Conservation (phyloP, 2,888 invertebrate species). For the Cheilosia vernalis region DNA sequence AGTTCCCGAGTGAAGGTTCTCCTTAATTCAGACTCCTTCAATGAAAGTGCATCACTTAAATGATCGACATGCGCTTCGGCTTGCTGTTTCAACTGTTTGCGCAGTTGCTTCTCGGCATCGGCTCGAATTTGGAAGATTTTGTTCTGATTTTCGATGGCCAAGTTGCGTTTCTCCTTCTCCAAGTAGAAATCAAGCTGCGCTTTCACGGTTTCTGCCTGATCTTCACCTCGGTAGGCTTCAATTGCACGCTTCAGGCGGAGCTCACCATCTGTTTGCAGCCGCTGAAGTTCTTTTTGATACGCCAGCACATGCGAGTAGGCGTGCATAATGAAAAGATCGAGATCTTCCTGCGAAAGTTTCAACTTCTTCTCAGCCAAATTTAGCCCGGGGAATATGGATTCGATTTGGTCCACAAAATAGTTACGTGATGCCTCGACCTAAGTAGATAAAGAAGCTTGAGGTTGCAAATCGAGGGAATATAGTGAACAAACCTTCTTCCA, state of each 20-base stretch:
- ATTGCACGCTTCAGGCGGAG: slow-evolving; percentile 87
- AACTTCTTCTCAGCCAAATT: slow-evolving; percentile 87
- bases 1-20: slow-evolving; percentile 85
- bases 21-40: slow-evolving; percentile 84
- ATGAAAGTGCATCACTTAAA: slow-evolving; percentile 88
- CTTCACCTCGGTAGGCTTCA: slow-evolving; percentile 86
- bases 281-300: slow-evolving; percentile 90
- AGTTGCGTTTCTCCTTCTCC: slow-evolving; percentile 87
- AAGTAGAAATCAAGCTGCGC: slow-evolving; percentile 88
- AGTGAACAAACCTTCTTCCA: slow-evolving; percentile 88
- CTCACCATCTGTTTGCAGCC: slow-evolving; percentile 87
- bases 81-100: slow-evolving; percentile 92
- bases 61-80: slow-evolving; percentile 94
- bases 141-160: slow-evolving; percentile 89
- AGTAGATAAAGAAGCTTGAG: slow-evolving; percentile 7
- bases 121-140: slow-evolving; percentile 87
- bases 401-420: slow-evolving; percentile 87
- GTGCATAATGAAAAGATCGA: slow-evolving; percentile 91
- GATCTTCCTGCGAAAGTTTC: slow-evolving; percentile 86
- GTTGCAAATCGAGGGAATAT: not conserved
- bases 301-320: slow-evolving; percentile 90
- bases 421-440: slow-evolving; percentile 85
- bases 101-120: slow-evolving; percentile 89
- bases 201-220: slow-evolving; percentile 84
- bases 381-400: slow-evolving; percentile 89